A percentile compares a stretch with the other conserved stretches of the same genome.
Conservation (phyloP, 2,888 invertebrate species). For the Sphaerophoria rueppellii region DNA sequence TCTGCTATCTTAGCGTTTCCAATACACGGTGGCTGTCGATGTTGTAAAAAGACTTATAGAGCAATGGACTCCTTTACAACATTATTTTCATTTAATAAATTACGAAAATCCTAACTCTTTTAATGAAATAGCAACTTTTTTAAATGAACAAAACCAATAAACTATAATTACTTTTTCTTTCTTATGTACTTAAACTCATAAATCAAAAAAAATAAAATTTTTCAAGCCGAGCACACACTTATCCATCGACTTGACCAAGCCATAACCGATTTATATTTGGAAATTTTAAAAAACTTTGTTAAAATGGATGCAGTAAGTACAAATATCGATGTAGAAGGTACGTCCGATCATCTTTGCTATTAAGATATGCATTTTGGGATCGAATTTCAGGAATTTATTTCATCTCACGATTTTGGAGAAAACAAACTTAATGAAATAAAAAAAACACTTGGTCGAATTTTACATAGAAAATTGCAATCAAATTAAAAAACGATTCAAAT, state of each 20-base stretch:
- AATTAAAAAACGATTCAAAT: conserved; percentile 8
- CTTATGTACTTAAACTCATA: conserved; percentile 10
- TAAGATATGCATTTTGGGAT: conserved; percentile 8
- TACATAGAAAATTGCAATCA: conserved; percentile 5
- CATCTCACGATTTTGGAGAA: neutral
- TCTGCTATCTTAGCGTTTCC: conserved; percentile 16
- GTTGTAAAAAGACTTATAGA: conserved; percentile 30
- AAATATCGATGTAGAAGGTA: conserved; percentile 3
- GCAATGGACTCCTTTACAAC: conserved; percentile 23
- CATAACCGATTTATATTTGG: neutral
- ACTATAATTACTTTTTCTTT: conserved; percentile 12
- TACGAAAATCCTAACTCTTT: conserved; percentile 1
- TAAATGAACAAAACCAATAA: neutral
- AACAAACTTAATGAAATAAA: neutral
- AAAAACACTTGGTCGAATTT: neutral
- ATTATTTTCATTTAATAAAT: conserved; percentile 6
- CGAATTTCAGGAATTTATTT: conserved; percentile 1
- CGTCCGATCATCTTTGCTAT: neutral
- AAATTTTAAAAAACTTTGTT: conserved; percentile 5
- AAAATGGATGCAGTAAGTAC: neutral
- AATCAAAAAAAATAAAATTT: conserved; percentile 24
- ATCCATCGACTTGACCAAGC: neutral
- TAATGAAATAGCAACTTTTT: too few species aligned
- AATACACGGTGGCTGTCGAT: conserved; percentile 20
- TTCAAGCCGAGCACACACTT: conserved; percentile 19